Conservation (phyloP, 2,888 invertebrate species). For the Raillietiella orientalis region DNA sequence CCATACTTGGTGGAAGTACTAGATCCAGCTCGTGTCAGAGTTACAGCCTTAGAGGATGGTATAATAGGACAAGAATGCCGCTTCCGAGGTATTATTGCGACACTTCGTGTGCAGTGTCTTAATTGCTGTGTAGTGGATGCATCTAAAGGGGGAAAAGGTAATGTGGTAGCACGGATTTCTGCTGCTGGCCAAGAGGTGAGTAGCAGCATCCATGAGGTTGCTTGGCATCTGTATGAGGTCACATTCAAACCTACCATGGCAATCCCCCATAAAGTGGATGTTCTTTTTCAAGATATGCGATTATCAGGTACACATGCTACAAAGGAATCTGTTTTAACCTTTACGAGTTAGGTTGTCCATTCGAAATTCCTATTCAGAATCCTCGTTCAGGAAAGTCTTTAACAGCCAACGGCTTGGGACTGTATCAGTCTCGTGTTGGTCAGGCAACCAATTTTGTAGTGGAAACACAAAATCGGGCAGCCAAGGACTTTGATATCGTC, state of each 20-base stretch:
- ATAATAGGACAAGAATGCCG: background rate
- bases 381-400: slow-evolving; percentile 38
- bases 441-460: slow-evolving; percentile 59
- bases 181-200: slow-evolving; percentile 51
- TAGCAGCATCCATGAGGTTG: slow-evolving; percentile 35
- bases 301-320: background rate
- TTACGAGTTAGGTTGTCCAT: slow-evolving; percentile 12
- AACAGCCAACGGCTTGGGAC: slow-evolving; percentile 39
- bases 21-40: slow-evolving; percentile 17
- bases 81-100: slow-evolving; percentile 9
- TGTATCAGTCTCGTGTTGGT: slow-evolving; percentile 52
- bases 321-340: background rate
- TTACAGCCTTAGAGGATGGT: slow-evolving; percentile 14
- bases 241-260: slow-evolving; percentile 60
- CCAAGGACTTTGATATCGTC: slow-evolving; percentile 58
- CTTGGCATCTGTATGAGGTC: slow-evolving; percentile 40
- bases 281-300: background rate
- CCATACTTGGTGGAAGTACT: slow-evolving; percentile 30
- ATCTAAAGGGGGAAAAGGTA: slow-evolving; percentile 49
- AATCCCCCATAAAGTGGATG: slow-evolving; percentile 48
- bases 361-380: slow-evolving; percentile 22
- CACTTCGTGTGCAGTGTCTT: background rate
- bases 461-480: slow-evolving; percentile 44
- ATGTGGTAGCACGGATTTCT: slow-evolving; percentile 37
- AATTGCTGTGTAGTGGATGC: slow-evolving; percentile 23